Conservation (phyloP, 2,113 vertebrate species). For the Zapus hudsonius region DNA sequence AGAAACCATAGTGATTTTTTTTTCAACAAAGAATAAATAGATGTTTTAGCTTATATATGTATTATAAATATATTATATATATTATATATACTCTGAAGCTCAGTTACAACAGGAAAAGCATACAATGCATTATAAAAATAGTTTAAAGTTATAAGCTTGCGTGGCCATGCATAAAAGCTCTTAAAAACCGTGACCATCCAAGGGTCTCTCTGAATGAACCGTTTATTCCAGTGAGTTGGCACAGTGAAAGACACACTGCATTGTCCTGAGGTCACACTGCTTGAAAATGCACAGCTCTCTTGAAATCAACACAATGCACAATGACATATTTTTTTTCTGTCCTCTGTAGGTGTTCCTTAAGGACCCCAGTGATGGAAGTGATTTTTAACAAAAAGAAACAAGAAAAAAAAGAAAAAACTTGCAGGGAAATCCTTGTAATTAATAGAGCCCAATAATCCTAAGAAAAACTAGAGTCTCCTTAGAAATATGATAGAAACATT, state of each 20-base stretch:
- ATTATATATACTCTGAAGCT: too few species aligned
- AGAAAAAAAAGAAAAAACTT: too few species aligned
- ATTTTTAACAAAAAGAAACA: too few species aligned
- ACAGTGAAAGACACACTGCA: conserved; percentile 54
- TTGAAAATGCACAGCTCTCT: conserved; percentile 66
- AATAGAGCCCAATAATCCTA: conserved; percentile 59
- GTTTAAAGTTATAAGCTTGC: conserved; percentile 61
- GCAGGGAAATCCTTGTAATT: conserved; percentile 46
- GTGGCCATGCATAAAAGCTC: conserved; percentile 66
- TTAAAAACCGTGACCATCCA: conserved; percentile 55
- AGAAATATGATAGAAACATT: conserved; percentile 51
- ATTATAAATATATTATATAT: too few species aligned
- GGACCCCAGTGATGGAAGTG: conserved; percentile 47
- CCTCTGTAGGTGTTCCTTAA: conserved; percentile 71
- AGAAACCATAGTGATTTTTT: conserved; percentile 41
- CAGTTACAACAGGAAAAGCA: conserved; percentile 25
- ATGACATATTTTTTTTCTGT: conserved; percentile 66
- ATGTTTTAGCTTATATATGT: conserved; percentile 41
- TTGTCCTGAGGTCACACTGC: conserved; percentile 72
- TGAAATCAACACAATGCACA: conserved; percentile 63
- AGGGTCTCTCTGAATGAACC: conserved; percentile 64
- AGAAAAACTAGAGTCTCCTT: conserved; percentile 45
- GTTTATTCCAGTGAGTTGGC: conserved; percentile 72
- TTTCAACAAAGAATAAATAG: conserved; percentile 42
- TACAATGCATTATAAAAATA: conserved; percentile 46